Base-by-base conservation (phyloP, 64 coral and sea anemone species). In the Acropora tenuis region DNA sequence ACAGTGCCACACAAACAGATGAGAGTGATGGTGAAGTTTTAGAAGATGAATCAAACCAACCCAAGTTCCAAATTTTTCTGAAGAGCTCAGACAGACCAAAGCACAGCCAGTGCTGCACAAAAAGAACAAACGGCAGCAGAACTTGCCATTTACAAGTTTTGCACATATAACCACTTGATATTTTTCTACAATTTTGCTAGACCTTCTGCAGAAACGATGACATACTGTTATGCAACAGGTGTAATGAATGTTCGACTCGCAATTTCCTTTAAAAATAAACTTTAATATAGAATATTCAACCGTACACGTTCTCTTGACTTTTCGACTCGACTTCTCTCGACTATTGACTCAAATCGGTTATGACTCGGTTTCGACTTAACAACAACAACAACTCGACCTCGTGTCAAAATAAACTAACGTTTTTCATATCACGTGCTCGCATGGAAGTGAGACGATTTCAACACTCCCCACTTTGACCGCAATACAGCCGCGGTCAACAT, bases 91-190 rank as follows among this genome's bases (percentile, higher is more conserved):
- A 82, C 18, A 82, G 79, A 82, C 79, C 48, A 82, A 82, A 82
- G 79, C 79, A 82, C 79, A 82, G 79, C 4, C 79, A 60, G 41
- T 82, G 79, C 79, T 82, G 79, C 79, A 82, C 79, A 53, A 82
- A 82, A 82, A 82, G 79, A 82, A 82, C 79, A 15, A 82, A 50
- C 79, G 17, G 79, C 79, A 82, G 79, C 79, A 82, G 79, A 82
- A 82, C 79, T 82, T 82, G 79, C 79, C 79, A 82, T 82, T 42
- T 82, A 82, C 79, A 82, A 82, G 49, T 82, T 82, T 55, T 55
- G 79, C 79, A 82, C 79, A 82, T 82, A 82, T 42, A 57, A 19
- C 13, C 52, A 82, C 58, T 82, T 82, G 79, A 82, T 20, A 82
- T 57, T 82, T 82, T 82, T 82, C 58, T 82, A 82, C 58, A 82